A percentile compares a stretch with the other conserved stretches of the same genome.
These are phyloP conservation scores for Parapristionchus giblindavisi DNA, from an alignment of 2,888 invertebrate species.

Conservation along the genomic window DNA sequence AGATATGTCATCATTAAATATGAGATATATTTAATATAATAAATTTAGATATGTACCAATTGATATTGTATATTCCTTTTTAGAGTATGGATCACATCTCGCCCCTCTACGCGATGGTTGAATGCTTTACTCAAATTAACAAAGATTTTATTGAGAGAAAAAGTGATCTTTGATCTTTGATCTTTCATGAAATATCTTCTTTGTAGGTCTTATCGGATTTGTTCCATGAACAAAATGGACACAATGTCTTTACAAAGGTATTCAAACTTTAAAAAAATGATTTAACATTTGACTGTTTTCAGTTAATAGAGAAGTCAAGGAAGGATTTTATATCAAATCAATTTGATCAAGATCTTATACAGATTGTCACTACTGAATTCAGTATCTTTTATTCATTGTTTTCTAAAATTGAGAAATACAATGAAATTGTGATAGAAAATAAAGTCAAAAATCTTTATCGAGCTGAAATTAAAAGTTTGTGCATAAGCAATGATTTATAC, in stretches of 20 bases:
- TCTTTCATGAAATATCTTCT: background rate
- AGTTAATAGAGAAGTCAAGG: conserved; percentile 4
- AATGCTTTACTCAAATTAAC: background rate
- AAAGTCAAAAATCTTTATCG: too few relatives aligned
- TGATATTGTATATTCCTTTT: background rate
- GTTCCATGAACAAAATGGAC: conserved; percentile 8
- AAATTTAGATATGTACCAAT: background rate
- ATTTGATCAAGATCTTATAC: background rate
- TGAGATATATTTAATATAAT: too few relatives aligned
- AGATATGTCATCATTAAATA: too few relatives aligned
- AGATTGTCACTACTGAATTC: background rate
- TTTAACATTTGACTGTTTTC: background rate
- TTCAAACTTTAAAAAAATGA: background rate
- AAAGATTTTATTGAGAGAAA: conserved; percentile 4
- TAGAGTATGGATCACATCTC: conserved; percentile 2
- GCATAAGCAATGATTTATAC: too few relatives aligned
- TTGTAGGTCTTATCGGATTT: background rate
- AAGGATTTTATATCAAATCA: background rate
- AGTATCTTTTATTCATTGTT: background rate
- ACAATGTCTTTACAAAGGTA: conserved; percentile 2
- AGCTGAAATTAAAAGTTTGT: too few relatives aligned
- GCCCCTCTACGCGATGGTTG: background rate
- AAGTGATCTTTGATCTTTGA: background rate
- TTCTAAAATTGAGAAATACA: too few relatives aligned
- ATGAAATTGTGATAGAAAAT: too few relatives aligned